Base-by-base conservation (phyloP, 2,888 invertebrate species). In the Fissipunctia ypsillon region DNA sequence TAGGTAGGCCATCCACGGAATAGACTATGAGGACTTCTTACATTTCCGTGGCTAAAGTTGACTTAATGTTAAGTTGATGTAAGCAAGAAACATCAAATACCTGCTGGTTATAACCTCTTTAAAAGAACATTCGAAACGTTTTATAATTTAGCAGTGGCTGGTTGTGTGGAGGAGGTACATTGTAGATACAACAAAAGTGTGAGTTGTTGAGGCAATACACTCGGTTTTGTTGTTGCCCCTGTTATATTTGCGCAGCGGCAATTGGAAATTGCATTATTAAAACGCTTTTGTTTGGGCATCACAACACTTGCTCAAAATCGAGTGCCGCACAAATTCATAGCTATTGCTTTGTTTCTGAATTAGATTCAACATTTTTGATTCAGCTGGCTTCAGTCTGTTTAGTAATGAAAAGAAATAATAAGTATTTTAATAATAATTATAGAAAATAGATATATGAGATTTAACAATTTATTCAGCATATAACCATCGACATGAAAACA, bases 261-360 rank as follows among this genome's bases (percentile, higher is more conserved):
- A 96, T 96, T 96, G 96, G 94, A 96, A 95, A 95, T 91, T 96
- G 96, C 96, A 96, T 96, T 96, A 96, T 96, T 96, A 96, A 96
- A 95, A 87, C 87, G 92, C 94, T 94, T 95, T 96, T 96, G 96
- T 96, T 96, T 96, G 94, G 93, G 90, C 91, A 91, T 91, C 91
- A 92, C 93, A 94, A 94, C 95, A 95, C 94, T 95, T 93, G 88
- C 90, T 86, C 78, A 87, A 92, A 93, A 84, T 79, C 70, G 80
- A 81, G 77, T 75, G 70, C 67, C 50, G 78, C 65, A 70, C 14
- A 52, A 52, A 52, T 14, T 54, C 75, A 71, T 67, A 63, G 66
- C 38, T 73, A 50, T 61, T 52, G 78, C 79, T 76, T 83, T 87
- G 83, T 87, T 84, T 76, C 63, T 67, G 66, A 70, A 70, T 84